phyloP scores from a whole-genome alignment of 2,888 invertebrate genomes.

The Polyploca ridens region DNA sequence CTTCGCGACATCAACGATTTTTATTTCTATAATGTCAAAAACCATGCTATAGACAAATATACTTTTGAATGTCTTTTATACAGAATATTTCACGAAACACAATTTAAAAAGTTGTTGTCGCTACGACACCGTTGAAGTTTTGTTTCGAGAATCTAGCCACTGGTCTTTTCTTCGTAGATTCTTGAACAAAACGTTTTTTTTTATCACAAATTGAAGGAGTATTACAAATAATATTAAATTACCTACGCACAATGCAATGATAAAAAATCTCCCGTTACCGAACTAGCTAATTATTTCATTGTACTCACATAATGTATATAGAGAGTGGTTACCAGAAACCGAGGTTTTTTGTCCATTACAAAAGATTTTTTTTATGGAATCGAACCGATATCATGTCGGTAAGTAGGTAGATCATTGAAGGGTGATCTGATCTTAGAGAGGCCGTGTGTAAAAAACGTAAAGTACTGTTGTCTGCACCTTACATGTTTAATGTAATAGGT shows the following conservation, averaged over 20 bases:
- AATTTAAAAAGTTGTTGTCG: too few species aligned
- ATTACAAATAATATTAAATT: conserved; percentile 82
- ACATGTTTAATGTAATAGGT: too few species aligned
- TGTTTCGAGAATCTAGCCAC: too few species aligned
- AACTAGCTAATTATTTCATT: conserved; percentile 80
- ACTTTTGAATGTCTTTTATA: too few species aligned
- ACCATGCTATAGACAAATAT: too few species aligned
- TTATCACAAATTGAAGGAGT: conserved; percentile 55
- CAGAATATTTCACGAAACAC: too few species aligned
- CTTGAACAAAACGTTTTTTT: conserved; percentile 58
- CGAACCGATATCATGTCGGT: conserved; percentile 70
- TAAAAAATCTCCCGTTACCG: conserved; percentile 73
- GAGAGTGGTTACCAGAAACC: conserved; percentile 77
- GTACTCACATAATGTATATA: conserved; percentile 69
- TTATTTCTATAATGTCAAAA: too few species aligned
- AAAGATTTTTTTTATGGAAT: conserved; percentile 65
- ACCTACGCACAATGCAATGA: conserved; percentile 70
- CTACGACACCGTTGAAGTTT: too few species aligned
- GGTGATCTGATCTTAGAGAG: conserved; percentile 18
- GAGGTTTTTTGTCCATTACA: conserved; percentile 75
- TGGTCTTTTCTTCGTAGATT: background rate
- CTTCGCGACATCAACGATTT: too few species aligned
- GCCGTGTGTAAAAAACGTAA: too few species aligned
- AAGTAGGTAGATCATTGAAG: conserved; percentile 64
- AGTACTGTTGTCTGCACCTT: conserved; percentile 1